Evolutionary conservation across 2,797 vertebrate genomes (phyloP).

Genomic region (Mallotus villosus): DNA sequence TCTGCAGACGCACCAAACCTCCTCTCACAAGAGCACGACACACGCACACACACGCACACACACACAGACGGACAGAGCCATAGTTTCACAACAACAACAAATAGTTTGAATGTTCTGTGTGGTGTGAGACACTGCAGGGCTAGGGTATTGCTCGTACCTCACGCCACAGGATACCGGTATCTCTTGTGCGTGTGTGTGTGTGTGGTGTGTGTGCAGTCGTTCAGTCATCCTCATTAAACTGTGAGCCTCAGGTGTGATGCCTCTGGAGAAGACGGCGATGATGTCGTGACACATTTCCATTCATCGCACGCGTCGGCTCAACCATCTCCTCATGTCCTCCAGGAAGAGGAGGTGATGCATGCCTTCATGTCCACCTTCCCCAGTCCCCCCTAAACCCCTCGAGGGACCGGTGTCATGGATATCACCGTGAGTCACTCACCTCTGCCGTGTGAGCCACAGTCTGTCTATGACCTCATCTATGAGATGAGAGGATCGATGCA

Average conservation of each 20-base stretch:
- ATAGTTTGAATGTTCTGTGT: background rate
- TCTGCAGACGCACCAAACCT: background rate
- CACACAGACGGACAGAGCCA: too few relatives aligned
- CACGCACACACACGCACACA: constrained; percentile 9
- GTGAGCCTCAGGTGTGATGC: background rate
- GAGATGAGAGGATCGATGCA: too few relatives aligned
- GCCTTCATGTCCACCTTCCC: too few relatives aligned
- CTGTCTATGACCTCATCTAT: too few relatives aligned
- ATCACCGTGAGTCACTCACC: background rate
- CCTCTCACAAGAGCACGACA: background rate
- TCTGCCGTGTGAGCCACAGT: background rate
- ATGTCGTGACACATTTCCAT: background rate
- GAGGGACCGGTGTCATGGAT: background rate
- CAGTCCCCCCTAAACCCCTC: too few relatives aligned
- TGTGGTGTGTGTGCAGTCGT: background rate
- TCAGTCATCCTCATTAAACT: too few relatives aligned
- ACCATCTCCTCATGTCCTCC: background rate
- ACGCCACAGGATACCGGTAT: background rate
- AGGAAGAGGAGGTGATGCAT: background rate
- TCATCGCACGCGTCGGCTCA: background rate
- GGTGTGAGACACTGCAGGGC: background rate
- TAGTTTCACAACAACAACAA: too few relatives aligned
- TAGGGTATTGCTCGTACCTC: background rate
- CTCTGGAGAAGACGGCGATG: background rate
- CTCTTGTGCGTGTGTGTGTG: background rate